These are phyloP conservation scores for Antedon mediterranea DNA, from an alignment of 53 echinoderm and acorn worm genomes.

Conservation along the genomic window DNA sequence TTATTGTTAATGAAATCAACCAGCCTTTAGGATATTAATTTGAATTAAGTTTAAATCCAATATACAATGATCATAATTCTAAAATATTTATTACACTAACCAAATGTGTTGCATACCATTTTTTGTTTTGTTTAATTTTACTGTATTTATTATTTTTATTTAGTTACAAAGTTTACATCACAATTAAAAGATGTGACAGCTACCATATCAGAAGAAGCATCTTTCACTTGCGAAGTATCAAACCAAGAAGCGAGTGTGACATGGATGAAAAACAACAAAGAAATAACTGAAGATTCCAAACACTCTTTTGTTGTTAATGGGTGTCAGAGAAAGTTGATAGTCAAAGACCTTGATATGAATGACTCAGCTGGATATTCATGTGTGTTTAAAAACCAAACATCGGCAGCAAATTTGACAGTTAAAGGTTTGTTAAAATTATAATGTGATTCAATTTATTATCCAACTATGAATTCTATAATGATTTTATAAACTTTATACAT, in stretches of 20 bases:
- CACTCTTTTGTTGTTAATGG: constrained; percentile 36
- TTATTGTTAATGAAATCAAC: no score
- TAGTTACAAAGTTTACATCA: not conserved
- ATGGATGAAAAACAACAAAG: constrained; percentile 48
- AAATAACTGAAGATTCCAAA: constrained; percentile 29
- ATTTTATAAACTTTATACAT: no score
- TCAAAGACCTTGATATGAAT: constrained; percentile 45
- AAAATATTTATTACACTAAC: no score
- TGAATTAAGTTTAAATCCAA: no score
- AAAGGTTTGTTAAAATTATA: not conserved
- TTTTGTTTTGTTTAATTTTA: no score
- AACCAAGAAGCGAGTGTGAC: constrained; percentile 26
- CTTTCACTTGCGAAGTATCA: constrained; percentile 14
- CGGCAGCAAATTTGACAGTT: not conserved
- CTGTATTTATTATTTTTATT: not conserved
- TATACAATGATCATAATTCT: no score
- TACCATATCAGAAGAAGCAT: constrained; percentile 10
- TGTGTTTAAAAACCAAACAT: constrained; percentile 7
- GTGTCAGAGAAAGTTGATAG: constrained; percentile 20
- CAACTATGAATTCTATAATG: no score
- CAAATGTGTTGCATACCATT: no score
- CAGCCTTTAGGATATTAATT: no score
- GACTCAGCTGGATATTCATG: constrained; percentile 63
- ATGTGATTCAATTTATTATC: no score
- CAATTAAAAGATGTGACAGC: not conserved